Conservation (phyloP, 2,113 vertebrate species). For the Thunnus thynnus region DNA sequence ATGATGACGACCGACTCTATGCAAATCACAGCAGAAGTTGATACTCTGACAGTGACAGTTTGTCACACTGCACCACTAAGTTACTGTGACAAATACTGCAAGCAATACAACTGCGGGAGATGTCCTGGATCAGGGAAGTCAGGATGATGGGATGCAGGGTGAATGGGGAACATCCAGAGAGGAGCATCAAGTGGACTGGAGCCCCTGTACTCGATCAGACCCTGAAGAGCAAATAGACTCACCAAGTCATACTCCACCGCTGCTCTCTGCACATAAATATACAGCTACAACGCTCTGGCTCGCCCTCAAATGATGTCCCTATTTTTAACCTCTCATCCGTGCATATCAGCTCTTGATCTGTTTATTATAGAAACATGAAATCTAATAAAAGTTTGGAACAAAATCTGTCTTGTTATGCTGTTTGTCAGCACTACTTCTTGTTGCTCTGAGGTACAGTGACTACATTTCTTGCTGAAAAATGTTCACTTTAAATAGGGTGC, state of each 20-base stretch:
- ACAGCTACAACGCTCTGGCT: slow-evolving; percentile 59
- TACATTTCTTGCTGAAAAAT: neutral
- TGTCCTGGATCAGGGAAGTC: slow-evolving; percentile 33
- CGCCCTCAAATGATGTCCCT: slow-evolving; percentile 52
- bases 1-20: slow-evolving; percentile 69
- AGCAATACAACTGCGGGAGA: slow-evolving; percentile 57
- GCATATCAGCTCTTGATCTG: slow-evolving; percentile 65
- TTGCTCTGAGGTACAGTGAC: too few relatives aligned
- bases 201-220: slow-evolving; percentile 46
- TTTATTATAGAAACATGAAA: slow-evolving; percentile 71
- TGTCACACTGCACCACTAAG: slow-evolving; percentile 45
- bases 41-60: slow-evolving; percentile 38
- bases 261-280: slow-evolving; percentile 60
- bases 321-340: slow-evolving; percentile 56
- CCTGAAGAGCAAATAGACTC: slow-evolving; percentile 39
- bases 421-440: slow-evolving; percentile 19
- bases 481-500: neutral
- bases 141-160: slow-evolving; percentile 40
- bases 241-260: slow-evolving; percentile 41
- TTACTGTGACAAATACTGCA: slow-evolving; percentile 59
- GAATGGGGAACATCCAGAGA: slow-evolving; percentile 54
- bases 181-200: slow-evolving; percentile 50
- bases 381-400: slow-evolving; percentile 75
- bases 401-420: slow-evolving; percentile 4
- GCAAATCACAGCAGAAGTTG: slow-evolving; percentile 64